Conservation (phyloP, 2,113 vertebrate species). For the Cryptotis parvus region DNA sequence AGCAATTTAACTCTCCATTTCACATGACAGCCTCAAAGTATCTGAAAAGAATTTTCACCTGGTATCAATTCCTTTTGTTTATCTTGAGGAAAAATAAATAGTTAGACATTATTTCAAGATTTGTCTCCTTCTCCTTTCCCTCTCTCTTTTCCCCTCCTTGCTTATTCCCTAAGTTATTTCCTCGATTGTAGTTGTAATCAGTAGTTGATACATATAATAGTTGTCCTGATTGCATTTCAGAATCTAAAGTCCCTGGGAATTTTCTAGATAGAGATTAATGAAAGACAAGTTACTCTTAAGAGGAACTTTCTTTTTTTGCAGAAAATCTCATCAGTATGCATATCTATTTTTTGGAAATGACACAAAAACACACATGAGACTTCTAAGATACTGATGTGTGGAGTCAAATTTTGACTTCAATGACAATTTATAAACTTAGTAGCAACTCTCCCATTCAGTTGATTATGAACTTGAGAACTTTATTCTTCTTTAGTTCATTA, state of each 20-base stretch:
- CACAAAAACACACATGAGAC: not conserved
- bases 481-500: not conserved
- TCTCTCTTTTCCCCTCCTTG: not conserved
- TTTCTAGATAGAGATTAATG: slow-evolving; percentile 11
- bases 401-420: not conserved
- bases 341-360: not conserved
- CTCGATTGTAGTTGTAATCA: slow-evolving; percentile 17
- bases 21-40: not conserved
- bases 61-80: not conserved
- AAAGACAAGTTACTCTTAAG: not conserved
- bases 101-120: not conserved
- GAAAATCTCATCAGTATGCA: slow-evolving; percentile 22
- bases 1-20: slow-evolving; percentile 40
- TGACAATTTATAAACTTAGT: slow-evolving; percentile 19
- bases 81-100: slow-evolving; percentile 37
- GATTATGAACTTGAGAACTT: not conserved
- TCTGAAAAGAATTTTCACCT: not conserved
- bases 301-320: not conserved
- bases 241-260: slow-evolving; percentile 4
- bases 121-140: not conserved
- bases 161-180: not conserved
- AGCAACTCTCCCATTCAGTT: not conserved
- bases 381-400: not conserved
- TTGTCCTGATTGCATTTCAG: not conserved
- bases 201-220: not conserved